Conservation (phyloP, 2,797 vertebrate species). For the Vireo griseus region DNA sequence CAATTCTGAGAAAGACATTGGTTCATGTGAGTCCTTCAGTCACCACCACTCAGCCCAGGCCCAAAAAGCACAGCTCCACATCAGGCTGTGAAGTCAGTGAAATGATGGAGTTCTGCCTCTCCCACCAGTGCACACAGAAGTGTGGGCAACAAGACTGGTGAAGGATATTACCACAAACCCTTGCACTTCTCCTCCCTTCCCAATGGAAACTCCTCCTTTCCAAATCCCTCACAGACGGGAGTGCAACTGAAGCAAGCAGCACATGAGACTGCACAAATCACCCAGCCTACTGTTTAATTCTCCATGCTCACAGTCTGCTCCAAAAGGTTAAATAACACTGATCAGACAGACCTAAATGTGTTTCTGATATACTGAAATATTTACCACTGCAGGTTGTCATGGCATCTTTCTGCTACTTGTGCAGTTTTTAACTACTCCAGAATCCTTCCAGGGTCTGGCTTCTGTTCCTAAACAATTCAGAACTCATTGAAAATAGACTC, state of each 20-base stretch:
- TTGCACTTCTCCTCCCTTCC: not conserved
- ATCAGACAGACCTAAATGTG: not conserved
- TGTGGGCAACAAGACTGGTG: not conserved
- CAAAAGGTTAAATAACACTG: not conserved
- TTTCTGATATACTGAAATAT: not conserved
- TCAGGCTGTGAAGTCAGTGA: not conserved
- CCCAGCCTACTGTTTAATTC: not conserved
- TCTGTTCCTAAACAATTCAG: constrained; percentile 2
- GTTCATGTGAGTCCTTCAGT: not conserved
- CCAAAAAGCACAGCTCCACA: not conserved
- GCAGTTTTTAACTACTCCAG: not conserved
- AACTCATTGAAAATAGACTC: not conserved
- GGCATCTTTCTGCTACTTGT: not conserved
- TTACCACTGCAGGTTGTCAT: not conserved
- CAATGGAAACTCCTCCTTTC: not conserved
- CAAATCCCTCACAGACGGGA: not conserved
- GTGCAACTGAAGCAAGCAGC: not conserved
- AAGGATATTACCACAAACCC: not conserved
- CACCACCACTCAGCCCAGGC: not conserved
- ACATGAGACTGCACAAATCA: not conserved
- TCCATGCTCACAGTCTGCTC: not conserved
- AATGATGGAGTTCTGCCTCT: not conserved
- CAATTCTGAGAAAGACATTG: not conserved
- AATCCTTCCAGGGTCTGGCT: not conserved
- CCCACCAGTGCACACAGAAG: not conserved